Evolutionary conservation across 2,888 invertebrate genomes (phyloP), one percentile per base, ranked within the genome.

Genomic region (Tuberolachnus salignus): DNA sequence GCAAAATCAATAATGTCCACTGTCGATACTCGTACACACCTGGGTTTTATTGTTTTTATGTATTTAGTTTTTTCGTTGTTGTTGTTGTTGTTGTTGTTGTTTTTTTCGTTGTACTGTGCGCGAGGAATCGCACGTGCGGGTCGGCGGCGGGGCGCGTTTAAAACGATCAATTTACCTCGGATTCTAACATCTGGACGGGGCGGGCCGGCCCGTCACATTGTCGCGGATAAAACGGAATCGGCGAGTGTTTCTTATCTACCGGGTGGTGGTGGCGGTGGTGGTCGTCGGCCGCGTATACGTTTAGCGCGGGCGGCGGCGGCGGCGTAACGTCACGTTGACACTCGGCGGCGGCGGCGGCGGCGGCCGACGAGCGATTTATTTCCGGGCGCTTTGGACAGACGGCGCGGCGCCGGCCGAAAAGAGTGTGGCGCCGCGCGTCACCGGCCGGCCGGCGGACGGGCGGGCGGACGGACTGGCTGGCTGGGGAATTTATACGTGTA

Each of bases 301-400:
- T 34, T 26, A 16, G 59, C 34, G n/a, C 3, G 67, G 19, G 19
- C 34, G 34, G 34, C 34, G 34, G 14, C 3, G 21, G 6, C 34
- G 34, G 6, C 34, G 51, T 53, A 34, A 69, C 21, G 8, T 34
- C 21, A 34, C 34, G 71, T 59, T 57, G 71, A 59, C 71, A 71
- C 46, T 11, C 44, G 59, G 59, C 44, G 34, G 6, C 34, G 34
- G 34, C 34, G n/a, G 34, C 34, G 34, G 59, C 21, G 34, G 42
- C 14, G 69, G 59, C 44, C 44, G 57, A 59, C 71, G 71, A 59
- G 57, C 71, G 23, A 71, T 71, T 71, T 71, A 71, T 71, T 59
- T 71, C 26, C 46, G 23, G n/a, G n/a, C n/a, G n/a, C n/a, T n/a
- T n/a, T n/a, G 3, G 34, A 4, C 34, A 34, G 34, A 34, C 34